These are phyloP conservation scores for Aphelinus atriplicis DNA, from an alignment of 1,140 invertebrate species.

Conservation along the genomic window DNA sequence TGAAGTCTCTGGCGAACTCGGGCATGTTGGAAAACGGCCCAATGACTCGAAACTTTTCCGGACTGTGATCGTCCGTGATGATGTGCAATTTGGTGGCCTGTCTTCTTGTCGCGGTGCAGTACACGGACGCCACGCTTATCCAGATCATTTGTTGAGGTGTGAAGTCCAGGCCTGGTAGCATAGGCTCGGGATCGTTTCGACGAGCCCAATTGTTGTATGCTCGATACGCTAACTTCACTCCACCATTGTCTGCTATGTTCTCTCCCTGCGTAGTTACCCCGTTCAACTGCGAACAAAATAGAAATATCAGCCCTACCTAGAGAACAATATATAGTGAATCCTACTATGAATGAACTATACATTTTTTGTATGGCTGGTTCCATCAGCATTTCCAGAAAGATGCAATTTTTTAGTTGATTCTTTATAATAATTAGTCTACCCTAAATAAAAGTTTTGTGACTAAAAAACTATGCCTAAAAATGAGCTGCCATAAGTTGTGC, in stretches of 20 bases:
- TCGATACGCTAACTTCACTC: constrained; percentile 69
- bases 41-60: constrained; percentile 83
- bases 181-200: constrained; percentile 55
- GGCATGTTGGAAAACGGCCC: constrained; percentile 92
- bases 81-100: constrained; percentile 65
- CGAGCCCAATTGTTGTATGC: constrained; percentile 65
- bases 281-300: constrained; percentile 61
- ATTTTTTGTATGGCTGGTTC: no score
- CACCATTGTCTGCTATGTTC: constrained; percentile 75
- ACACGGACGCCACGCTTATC: constrained; percentile 68
- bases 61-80: constrained; percentile 78
- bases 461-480: no score
- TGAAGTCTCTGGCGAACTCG: constrained; percentile 88
- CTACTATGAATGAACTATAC: no score
- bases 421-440: no score
- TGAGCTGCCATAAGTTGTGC: no score
- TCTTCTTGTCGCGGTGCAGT: constrained; percentile 69
- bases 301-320: no score
- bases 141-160: constrained; percentile 74
- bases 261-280: constrained; percentile 72
- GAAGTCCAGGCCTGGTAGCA: constrained; percentile 65
- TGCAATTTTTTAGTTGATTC: no score
- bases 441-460: no score
- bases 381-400: no score
- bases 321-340: no score